Conservation (phyloP, 2,113 vertebrate species). For the Beaufortia kweichowensis region DNA sequence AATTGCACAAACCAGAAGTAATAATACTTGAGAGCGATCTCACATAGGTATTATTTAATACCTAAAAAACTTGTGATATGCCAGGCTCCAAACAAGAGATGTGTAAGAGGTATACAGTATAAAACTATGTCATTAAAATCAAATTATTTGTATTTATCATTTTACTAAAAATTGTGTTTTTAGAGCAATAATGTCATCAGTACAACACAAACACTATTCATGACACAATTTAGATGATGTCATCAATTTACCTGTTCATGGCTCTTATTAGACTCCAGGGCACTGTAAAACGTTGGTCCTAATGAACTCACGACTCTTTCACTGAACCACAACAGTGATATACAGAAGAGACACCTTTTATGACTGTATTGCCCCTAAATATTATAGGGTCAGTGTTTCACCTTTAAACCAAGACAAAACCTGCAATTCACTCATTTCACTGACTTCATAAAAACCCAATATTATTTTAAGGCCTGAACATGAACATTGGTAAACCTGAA, state of each 20-base stretch:
- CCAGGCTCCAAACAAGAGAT: no score
- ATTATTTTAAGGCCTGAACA: neutral
- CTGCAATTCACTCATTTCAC: conserved; percentile 20
- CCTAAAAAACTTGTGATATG: no score
- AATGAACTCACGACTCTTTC: conserved; percentile 15
- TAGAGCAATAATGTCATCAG: conserved; percentile 1
- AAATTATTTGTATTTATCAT: no score
- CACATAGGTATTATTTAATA: no score
- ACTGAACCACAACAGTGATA: conserved; percentile 25
- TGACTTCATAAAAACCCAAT: conserved; percentile 14
- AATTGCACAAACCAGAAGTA: no score
- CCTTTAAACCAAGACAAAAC: neutral
- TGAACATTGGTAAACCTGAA: conserved; percentile 24
- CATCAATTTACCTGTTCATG: conserved; percentile 21
- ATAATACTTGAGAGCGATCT: no score
- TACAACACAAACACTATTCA: conserved; percentile 36
- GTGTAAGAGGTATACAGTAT: no score
- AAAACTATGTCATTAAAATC: no score
- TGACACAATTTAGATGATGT: conserved; percentile 9
- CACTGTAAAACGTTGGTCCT: conserved; percentile 9
- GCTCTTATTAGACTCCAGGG: conserved; percentile 12
- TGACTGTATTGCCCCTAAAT: neutral
- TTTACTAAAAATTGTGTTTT: neutral
- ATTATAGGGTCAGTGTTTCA: neutral
- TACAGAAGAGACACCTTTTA: neutral